Evolutionary conservation across 2,797 vertebrate species (phyloP).

Genomic region (Argya squamiceps): DNA sequence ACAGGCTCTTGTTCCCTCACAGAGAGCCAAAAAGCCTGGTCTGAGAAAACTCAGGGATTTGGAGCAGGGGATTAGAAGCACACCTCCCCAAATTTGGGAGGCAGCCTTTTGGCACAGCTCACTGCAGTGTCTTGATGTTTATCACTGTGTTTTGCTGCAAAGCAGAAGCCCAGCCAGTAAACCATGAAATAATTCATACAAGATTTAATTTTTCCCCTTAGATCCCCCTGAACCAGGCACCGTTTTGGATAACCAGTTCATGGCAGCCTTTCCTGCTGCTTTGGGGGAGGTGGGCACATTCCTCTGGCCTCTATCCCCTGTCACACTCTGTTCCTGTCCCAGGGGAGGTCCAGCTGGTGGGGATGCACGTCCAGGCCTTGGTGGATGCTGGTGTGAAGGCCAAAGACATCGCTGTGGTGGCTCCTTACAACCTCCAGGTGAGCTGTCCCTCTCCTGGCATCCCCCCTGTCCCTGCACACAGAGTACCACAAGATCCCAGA

Average conservation of each 20-base stretch:
- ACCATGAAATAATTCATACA: neutral
- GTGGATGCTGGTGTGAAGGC: conserved; percentile 87
- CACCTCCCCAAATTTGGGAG: neutral
- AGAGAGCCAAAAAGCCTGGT: neutral
- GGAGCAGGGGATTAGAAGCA: neutral
- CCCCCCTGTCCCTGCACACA: neutral
- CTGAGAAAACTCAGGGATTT: neutral
- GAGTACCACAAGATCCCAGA: neutral
- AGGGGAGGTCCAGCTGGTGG: conserved; percentile 92
- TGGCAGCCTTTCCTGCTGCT: neutral
- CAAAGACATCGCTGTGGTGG: conserved; percentile 88
- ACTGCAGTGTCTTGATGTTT: neutral
- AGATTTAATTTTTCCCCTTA: neutral
- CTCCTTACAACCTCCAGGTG: conserved; percentile 97
- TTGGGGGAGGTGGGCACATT: neutral
- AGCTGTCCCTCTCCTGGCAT: neutral
- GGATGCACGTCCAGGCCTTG: conserved; percentile 87
- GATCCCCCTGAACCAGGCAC: neutral
- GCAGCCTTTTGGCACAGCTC: neutral
- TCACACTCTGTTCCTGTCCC: neutral
- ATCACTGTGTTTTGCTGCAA: neutral
- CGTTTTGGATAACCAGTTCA: neutral
- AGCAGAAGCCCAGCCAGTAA: neutral
- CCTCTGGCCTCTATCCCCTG: neutral
- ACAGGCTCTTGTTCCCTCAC: accelerated